Evolutionary conservation across 2,797 vertebrate species (phyloP).

Genomic region (Anableps anableps): DNA sequence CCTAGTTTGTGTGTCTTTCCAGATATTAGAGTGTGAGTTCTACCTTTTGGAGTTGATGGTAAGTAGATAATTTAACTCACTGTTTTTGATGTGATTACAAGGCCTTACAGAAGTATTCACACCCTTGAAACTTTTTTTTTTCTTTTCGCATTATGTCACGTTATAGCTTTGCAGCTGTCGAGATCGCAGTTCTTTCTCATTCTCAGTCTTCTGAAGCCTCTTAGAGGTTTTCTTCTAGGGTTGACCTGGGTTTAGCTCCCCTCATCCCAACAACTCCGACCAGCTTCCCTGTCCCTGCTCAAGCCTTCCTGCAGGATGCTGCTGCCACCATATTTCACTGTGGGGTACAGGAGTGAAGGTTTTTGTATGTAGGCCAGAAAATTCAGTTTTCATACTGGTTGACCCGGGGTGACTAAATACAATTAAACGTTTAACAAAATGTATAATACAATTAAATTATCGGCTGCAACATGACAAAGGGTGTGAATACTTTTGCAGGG

Average conservation of each 20-base stretch:
- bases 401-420: not conserved
- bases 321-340: no score
- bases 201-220: no score
- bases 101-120: not conserved
- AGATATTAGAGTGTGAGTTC: constrained; percentile 99
- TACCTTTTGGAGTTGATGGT: constrained; percentile 99
- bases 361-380: not conserved
- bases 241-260: no score
- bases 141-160: no score
- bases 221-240: no score
- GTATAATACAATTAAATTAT: not conserved
- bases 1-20: constrained; percentile 56
- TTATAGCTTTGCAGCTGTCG: not conserved
- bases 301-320: no score
- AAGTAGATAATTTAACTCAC: constrained; percentile 62
- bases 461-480: not conserved
- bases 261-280: no score
- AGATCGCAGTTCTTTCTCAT: no score
- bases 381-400: not conserved
- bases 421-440: not conserved
- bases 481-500: not conserved
- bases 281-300: no score
- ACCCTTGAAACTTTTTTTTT: not conserved
- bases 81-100: not conserved
- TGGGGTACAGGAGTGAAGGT: no score